phyloP scores from a whole-genome alignment of 2,888 invertebrate genomes.

The Abscondita cerata region DNA sequence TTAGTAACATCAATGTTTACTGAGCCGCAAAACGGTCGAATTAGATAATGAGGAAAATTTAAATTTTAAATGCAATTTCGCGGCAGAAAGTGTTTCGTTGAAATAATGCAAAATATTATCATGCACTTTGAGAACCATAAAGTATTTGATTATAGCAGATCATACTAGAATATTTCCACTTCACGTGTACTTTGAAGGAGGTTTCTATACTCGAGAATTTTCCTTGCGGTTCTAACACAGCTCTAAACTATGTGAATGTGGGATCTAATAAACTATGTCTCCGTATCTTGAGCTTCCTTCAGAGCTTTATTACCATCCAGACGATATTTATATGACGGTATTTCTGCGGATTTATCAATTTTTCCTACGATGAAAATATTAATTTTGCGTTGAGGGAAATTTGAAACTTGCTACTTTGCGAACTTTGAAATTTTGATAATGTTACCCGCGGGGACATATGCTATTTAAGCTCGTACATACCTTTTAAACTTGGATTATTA shows the following conservation, averaged over 20 bases:
- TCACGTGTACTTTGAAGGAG: conserved; percentile 17
- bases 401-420: conserved; percentile 7
- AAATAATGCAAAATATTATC: too few relatives aligned
- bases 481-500: conserved; percentile 8
- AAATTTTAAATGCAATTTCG: too few relatives aligned
- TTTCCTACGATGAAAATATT: conserved; percentile 18
- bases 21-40: too few relatives aligned
- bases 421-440: conserved; percentile 9
- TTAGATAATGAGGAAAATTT: too few relatives aligned
- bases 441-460: conserved; percentile 7
- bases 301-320: conserved; percentile 19
- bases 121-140: too few relatives aligned
- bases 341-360: conserved; percentile 23
- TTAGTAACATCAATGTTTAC: too few relatives aligned
- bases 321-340: conserved; percentile 16
- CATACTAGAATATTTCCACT: conserved; percentile 16
- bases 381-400: conserved; percentile 19
- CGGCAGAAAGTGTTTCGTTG: too few relatives aligned
- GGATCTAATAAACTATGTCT: conserved; percentile 29
- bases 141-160: conserved; percentile 19
- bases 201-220: conserved; percentile 25
- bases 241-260: conserved; percentile 24
- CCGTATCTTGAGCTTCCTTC: conserved; percentile 13
- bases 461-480: conserved; percentile 5
- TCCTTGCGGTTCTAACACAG: conserved; percentile 26